Conservation (phyloP, 2,888 invertebrate genomes). For the Tetheella fluctuosa region DNA sequence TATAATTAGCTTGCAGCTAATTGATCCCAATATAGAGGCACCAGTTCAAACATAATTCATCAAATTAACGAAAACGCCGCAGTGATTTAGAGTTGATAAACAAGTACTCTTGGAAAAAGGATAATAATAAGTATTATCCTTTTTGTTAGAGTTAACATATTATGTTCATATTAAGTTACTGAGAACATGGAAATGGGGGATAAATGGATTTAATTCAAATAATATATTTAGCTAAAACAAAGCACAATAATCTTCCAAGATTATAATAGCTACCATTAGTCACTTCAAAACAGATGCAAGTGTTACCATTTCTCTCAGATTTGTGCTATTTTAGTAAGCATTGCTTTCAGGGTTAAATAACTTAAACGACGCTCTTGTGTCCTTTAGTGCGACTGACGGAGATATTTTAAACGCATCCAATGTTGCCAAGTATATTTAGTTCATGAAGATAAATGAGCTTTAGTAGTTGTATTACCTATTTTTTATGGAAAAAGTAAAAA, state of each 20-base stretch:
- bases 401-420: conserved; percentile 58
- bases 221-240: conserved; percentile 25
- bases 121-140: too few species aligned
- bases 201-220: conserved; percentile 15
- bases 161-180: neutral
- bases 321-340: conserved; percentile 68
- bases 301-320: conserved; percentile 61
- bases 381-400: conserved; percentile 48
- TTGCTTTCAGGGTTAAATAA: conserved; percentile 81
- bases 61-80: conserved; percentile 55
- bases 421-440: conserved; percentile 58
- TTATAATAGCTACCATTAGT: conserved; percentile 60
- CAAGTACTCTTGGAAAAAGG: neutral
- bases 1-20: conserved; percentile 57
- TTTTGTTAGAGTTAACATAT: too few species aligned
- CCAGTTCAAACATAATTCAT: conserved; percentile 47
- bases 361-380: conserved; percentile 61
- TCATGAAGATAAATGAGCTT: conserved; percentile 53
- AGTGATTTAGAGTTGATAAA: conserved; percentile 35
- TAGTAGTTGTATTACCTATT: conserved; percentile 28
- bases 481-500: neutral
- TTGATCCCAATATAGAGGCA: conserved; percentile 56
- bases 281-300: conserved; percentile 53
- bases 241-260: conserved; percentile 29
- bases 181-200: neutral